Base-by-base conservation (phyloP, 2,888 invertebrate genomes). In the Cheilosia vernalis region DNA sequence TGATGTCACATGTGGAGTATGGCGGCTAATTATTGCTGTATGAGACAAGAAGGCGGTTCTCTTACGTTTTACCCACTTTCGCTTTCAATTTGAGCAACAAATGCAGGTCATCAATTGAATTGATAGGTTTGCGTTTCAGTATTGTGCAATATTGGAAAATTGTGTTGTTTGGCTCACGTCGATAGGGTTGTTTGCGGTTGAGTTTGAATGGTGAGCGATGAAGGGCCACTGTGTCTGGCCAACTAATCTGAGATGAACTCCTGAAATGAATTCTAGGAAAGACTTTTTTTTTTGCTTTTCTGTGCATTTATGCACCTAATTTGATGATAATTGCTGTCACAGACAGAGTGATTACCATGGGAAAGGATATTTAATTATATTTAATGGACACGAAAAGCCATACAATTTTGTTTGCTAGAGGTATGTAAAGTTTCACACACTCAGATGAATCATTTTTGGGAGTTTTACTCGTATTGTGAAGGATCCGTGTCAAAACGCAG, bases 81-180 rank as follows among this genome's bases (percentile, higher is more conserved):
- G 56, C 2, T 77, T 74, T 74, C 4, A 85, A 80, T 72, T 85
- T 55, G 17, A 61, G 9, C 40, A n/a, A 21, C 42, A 85, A 85
- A 85, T 85, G 81, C 85, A 85, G 85, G 85, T 81, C 85, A 81
- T 63, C 80, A 85, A 85, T 85, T 85, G 30, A 81, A 60, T 63
- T 72, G 76, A 58, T 73, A 40, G 64, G n/a, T 70, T 76, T 47
- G 33, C 7, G 6, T 17, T 30, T 30, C 7, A 7, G 17, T 17
- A 51, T 69, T 66, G 66, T 61, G 55, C 37, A 63, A 64, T 63
- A 64, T 70, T 19, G 44, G 44, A 49, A 69, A 78, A 37, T 55
- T 64, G 13, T 47, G 37, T 37, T 37, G 13, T 37, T 37, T 37
- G 9, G 51, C 56, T 64, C 21, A 47, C 9, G 49, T 49, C 1